These are phyloP conservation scores for Lindbergichthys nudifrons DNA, from an alignment of 2,797 vertebrate genomes.

Conservation along the genomic window DNA sequence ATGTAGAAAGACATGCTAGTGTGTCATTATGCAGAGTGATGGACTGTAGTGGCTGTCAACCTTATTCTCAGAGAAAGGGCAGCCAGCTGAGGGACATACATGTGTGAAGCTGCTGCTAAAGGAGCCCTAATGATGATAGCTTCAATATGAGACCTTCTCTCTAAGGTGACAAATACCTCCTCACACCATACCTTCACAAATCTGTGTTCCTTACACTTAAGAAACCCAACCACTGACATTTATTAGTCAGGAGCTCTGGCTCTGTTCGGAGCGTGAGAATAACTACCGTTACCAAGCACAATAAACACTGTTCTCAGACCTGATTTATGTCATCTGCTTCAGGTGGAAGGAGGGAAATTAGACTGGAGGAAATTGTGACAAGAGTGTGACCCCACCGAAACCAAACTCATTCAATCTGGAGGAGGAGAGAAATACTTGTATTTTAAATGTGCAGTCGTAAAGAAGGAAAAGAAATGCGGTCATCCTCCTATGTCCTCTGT, in stretches of 20 bases:
- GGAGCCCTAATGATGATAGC: constrained; percentile 70
- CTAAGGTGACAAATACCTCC: constrained; percentile 73
- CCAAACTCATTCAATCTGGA: constrained; percentile 48
- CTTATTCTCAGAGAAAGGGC: constrained; percentile 41
- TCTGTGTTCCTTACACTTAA: constrained; percentile 42
- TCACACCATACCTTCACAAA: constrained; percentile 50
- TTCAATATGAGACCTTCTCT: constrained; percentile 76
- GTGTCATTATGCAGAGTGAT: constrained; percentile 32
- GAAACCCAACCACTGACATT: constrained; percentile 68
- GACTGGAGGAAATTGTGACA: constrained; percentile 76
- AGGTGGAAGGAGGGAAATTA: constrained; percentile 68
- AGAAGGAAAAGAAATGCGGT: constrained; percentile 5
- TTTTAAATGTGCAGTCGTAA: constrained; percentile 32
- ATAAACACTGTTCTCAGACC: constrained; percentile 66
- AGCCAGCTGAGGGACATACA: constrained; percentile 51
- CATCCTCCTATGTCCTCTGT: constrained; percentile 31
- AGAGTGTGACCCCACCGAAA: constrained; percentile 66
- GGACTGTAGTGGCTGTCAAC: constrained; percentile 38
- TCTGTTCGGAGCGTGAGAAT: constrained; percentile 65
- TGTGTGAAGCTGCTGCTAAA: constrained; percentile 44
- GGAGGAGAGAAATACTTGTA: constrained; percentile 36
- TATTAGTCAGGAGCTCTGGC: constrained; percentile 69
- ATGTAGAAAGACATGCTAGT: background rate
- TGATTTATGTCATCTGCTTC: constrained; percentile 75
- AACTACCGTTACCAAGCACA: constrained; percentile 67